These are phyloP conservation scores for Cremastinae sp. DNA, from an alignment of 2,888 invertebrate species.

Conservation along the genomic window DNA sequence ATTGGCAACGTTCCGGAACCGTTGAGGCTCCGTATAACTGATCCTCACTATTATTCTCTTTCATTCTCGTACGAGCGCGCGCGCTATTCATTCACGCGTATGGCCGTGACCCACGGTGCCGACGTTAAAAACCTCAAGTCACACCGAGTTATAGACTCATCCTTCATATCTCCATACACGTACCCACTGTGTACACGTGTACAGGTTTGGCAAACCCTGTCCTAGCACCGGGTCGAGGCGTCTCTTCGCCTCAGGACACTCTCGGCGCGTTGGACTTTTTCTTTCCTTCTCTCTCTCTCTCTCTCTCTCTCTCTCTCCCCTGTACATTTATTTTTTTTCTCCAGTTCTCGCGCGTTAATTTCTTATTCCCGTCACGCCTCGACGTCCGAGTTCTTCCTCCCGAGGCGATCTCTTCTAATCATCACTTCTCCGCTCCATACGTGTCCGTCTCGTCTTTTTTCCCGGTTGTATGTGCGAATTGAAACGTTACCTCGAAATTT, in stretches of 20 bases:
- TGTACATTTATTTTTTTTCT: neutral
- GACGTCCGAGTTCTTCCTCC: conserved; percentile 43
- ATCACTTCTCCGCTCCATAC: conserved; percentile 34
- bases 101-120: conserved; percentile 49
- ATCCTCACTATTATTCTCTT: conserved; percentile 41
- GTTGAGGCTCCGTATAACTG: conserved; percentile 20
- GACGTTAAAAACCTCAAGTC: conserved; percentile 32
- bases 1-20: conserved; percentile 13
- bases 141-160: conserved; percentile 23
- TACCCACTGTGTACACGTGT: neutral
- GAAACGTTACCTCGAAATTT: conserved; percentile 34
- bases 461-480: conserved; percentile 14
- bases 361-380: conserved; percentile 56
- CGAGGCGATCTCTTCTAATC: conserved; percentile 60
- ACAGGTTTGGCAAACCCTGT: conserved; percentile 20
- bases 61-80: conserved; percentile 19
- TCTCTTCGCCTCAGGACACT: conserved; percentile 36
- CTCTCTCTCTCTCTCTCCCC: conserved; percentile 20
- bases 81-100: conserved; percentile 35
- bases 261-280: conserved; percentile 4
- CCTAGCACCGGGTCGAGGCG: neutral
- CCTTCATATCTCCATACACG: neutral
- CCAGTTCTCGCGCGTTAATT: conserved; percentile 15
- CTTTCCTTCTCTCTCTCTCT: too few species aligned
- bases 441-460: conserved; percentile 10